These are phyloP conservation scores for Hippocampus guttulatus DNA, from an alignment of 2,113 vertebrate species.

Conservation along the genomic window DNA sequence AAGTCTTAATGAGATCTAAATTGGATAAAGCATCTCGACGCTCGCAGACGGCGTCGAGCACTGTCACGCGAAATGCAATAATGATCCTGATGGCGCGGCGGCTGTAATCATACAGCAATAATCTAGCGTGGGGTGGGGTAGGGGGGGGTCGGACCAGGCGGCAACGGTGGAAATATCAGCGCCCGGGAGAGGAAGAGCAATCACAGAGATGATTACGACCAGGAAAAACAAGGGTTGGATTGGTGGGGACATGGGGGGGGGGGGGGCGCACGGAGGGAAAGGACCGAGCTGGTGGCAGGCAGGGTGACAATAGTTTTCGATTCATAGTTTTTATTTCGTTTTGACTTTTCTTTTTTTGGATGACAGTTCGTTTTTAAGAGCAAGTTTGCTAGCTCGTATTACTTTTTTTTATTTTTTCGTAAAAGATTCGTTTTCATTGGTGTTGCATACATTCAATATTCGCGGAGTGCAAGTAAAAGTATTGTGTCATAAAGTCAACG, in stretches of 20 bases:
- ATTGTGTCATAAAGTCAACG: too few relatives aligned
- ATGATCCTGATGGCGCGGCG: slow-evolving; percentile 60
- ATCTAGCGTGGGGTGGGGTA: slow-evolving; percentile 50
- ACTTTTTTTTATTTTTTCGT: too few relatives aligned
- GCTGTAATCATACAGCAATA: slow-evolving; percentile 66
- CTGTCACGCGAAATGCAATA: slow-evolving; percentile 59
- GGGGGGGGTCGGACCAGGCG: slow-evolving; percentile 54
- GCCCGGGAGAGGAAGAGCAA: slow-evolving; percentile 64
- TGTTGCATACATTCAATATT: too few relatives aligned
- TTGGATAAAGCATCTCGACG: slow-evolving; percentile 66
- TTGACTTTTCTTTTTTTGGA: too few relatives aligned
- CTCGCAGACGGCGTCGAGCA: slow-evolving; percentile 51
- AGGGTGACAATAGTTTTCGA: background rate
- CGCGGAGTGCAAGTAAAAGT: too few relatives aligned
- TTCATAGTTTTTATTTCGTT: background rate
- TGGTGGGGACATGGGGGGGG: slow-evolving; percentile 1
- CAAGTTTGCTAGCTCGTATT: too few relatives aligned
- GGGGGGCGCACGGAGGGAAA: background rate
- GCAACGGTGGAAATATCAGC: slow-evolving; percentile 55
- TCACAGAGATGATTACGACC: slow-evolving; percentile 62
- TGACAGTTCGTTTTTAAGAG: too few relatives aligned
- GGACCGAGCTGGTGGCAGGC: too few relatives aligned
- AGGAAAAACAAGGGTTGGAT: slow-evolving; percentile 28
- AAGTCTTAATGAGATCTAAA: slow-evolving; percentile 67
- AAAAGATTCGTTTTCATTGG: too few relatives aligned